Evolutionary conservation across 1,140 invertebrate genomes (phyloP), one percentile per base, ranked within the genome.

Genomic region (Sminthurides bifidus): DNA sequence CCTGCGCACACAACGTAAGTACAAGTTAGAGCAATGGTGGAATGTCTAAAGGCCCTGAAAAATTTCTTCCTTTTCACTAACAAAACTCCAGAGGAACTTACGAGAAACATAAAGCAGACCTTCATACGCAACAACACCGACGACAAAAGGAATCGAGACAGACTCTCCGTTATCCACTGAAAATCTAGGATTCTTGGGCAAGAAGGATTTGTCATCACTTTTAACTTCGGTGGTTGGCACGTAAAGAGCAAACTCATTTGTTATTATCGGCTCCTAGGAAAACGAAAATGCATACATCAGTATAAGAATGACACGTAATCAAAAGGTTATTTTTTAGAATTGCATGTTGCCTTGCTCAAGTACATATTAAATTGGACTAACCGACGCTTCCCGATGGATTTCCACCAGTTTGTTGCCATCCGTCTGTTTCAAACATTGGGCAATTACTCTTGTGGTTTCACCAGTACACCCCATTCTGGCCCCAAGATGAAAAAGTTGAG

Each of bases 101-200:
- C 54, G 45, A 5, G 54, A 43, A 24, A 51, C 53, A 26, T 61
- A 53, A 12, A 61, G 23, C 1, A 56, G 35, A 2, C 60, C 60
- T 35, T 59, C 57, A 0, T 40, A 35, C 4, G 52, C 30, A 19
- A 59, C 54, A 0, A 61, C 60, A 76, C 82, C 82, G 17, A 76
- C 63, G 6, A 83, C 72, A 17, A 77, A 69, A 0, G 81, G 80
- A 14, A 83, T 70, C 52, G 75, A 72, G 30, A 74, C 63, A 35
- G 74, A 73, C 37, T 69, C 68, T 45, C 74, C 69, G 21, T 63
- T 64, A 17, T 55, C 56, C 6, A 72, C 41, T 2, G 69, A 56
- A 17, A 61, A 48, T 8, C 24, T 26, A 3, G 71, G 70, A 33
- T 71, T 61, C 14, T 69, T 56, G 0, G 72, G 63, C 19, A 77